A percentile compares a stretch with the other conserved stretches of the same genome.
Conservation (phyloP, 1,140 invertebrate species). For the Bombus pascuorum region DNA sequence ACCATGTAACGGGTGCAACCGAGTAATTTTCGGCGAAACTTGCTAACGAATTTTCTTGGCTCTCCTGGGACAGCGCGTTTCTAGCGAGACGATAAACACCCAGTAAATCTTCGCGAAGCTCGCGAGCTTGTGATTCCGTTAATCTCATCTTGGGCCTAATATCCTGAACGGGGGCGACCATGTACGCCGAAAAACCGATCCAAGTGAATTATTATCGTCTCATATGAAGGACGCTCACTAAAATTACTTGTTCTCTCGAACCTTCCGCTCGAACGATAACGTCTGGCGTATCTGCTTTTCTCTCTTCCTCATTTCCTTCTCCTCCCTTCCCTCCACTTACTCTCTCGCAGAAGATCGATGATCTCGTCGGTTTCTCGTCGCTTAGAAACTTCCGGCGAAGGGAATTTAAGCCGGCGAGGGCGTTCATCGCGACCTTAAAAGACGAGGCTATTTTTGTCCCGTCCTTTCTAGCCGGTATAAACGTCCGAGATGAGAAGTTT, state of each 20-base stretch:
- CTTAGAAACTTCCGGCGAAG: conserved; percentile 48
- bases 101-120: background rate
- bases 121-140: conserved; percentile 9
- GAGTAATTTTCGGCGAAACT: background rate
- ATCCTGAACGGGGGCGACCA: background rate
- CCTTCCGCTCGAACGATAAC: conserved; percentile 50
- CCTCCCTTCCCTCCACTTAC: background rate
- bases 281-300: background rate
- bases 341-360: conserved; percentile 48
- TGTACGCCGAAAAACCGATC: conserved; percentile 27
- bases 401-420: conserved; percentile 45
- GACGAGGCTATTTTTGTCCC: conserved; percentile 60
- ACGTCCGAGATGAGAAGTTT: conserved; percentile 56
- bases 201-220: conserved; percentile 54
- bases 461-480: conserved; percentile 38
- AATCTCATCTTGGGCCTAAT: conserved; percentile 39
- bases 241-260: conserved; percentile 44
- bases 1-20: background rate
- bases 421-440: conserved; percentile 59
- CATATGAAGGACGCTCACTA: conserved; percentile 32
- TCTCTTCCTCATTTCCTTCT: background rate
- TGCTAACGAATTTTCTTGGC: background rate
- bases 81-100: background rate
- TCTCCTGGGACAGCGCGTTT: background rate
- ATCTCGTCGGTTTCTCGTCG: conserved; percentile 38